These are phyloP conservation scores for Nothobranchius furzeri DNA, from an alignment of 2,113 vertebrate genomes.

Conservation along the genomic window DNA sequence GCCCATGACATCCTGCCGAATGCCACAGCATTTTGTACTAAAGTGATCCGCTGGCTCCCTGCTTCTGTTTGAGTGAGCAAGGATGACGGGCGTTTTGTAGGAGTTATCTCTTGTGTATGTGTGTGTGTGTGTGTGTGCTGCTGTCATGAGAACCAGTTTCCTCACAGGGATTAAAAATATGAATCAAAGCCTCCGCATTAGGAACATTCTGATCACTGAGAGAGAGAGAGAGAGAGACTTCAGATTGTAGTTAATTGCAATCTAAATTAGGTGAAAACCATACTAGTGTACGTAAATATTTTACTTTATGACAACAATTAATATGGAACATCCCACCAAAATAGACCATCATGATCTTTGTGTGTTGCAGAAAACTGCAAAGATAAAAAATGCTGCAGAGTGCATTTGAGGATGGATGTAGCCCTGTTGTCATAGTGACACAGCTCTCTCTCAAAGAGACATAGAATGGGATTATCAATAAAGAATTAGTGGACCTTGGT, in stretches of 20 bases:
- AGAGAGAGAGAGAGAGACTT: neutral
- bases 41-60: conserved; percentile 69
- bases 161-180: conserved; percentile 19
- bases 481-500: conserved; percentile 56
- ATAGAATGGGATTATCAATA: conserved; percentile 60
- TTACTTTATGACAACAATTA: conserved; percentile 22
- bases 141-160: conserved; percentile 25
- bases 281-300: neutral
- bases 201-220: conserved; percentile 9
- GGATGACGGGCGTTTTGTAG: conserved; percentile 77
- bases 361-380: conserved; percentile 12
- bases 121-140: conserved; percentile 20
- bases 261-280: conserved; percentile 18
- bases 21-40: conserved; percentile 65
- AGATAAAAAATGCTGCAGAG: conserved; percentile 7
- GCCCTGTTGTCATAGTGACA: conserved; percentile 64
- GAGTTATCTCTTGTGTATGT: conserved; percentile 61
- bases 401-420: conserved; percentile 31
- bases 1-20: conserved; percentile 71
- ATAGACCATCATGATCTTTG: conserved; percentile 21
- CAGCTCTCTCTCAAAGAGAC: conserved; percentile 28
- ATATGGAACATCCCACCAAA: conserved; percentile 6
- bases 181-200: neutral
- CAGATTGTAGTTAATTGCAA: conserved; percentile 14
- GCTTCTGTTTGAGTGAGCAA: conserved; percentile 61